phyloP scores from a whole-genome alignment of 2,888 invertebrate genomes.

The Erpobdella octoculata region DNA sequence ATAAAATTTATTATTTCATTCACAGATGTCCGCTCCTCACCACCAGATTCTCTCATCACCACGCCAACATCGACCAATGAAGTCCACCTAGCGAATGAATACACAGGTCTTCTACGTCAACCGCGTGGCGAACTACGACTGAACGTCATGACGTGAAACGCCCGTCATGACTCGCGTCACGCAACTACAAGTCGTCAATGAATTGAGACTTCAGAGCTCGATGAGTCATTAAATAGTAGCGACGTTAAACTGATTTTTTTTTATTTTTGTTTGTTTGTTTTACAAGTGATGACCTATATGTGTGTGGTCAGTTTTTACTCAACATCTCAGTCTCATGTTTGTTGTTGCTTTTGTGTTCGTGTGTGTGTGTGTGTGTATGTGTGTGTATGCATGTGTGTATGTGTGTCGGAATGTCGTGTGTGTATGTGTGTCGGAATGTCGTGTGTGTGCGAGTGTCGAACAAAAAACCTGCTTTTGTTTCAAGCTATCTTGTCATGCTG shows the following conservation, averaged over 20 bases:
- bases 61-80: neutral
- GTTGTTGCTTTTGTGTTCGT: neutral
- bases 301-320: too few relatives aligned
- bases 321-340: neutral
- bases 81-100: too few relatives aligned
- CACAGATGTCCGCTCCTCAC: neutral
- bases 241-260: too few relatives aligned
- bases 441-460: neutral
- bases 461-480: neutral
- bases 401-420: neutral
- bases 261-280: too few relatives aligned
- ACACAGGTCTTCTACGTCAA: neutral
- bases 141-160: neutral
- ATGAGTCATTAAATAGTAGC: too few relatives aligned
- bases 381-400: neutral
- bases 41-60: neutral
- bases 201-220: too few relatives aligned
- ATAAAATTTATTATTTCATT: neutral
- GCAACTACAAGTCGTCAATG: too few relatives aligned
- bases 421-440: neutral
- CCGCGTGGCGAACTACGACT: neutral
- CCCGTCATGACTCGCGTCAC: too few relatives aligned
- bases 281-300: too few relatives aligned
- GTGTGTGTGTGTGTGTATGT: constrained; percentile 9
- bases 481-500: too few relatives aligned